Conservation (phyloP, 2,888 invertebrate genomes). For the Lucinisca nassula region DNA sequence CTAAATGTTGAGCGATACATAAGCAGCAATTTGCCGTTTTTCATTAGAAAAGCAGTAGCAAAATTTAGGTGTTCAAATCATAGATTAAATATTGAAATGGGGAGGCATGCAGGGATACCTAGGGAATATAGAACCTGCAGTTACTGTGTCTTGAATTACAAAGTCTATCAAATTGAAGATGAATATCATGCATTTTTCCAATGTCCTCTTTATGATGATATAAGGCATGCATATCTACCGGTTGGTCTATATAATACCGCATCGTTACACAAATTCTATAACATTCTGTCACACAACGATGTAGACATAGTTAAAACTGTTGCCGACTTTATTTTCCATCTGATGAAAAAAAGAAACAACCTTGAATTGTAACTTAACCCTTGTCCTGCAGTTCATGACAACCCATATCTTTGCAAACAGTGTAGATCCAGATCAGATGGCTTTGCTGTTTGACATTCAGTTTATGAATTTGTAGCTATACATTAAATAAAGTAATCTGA, state of each 20-base stretch:
- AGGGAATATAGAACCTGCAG: neutral
- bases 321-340: no score
- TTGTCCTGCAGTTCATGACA: no score
- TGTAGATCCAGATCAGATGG: no score
- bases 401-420: no score
- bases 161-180: neutral
- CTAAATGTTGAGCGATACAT: no score
- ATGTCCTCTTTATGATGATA: neutral
- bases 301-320: no score
- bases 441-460: no score
- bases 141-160: neutral
- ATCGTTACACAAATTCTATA: neutral
- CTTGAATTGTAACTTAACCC: no score
- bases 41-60: neutral
- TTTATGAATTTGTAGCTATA: no score
- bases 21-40: no score
- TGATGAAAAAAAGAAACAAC: no score
- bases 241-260: neutral
- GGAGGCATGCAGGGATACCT: neutral
- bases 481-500: no score
- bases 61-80: conserved; percentile 10
- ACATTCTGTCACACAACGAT: neutral
- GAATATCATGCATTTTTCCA: neutral
- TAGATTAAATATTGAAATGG: neutral
- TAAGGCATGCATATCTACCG: neutral